These are phyloP conservation scores for Eupleurogrammus muticus DNA, from an alignment of 2,797 vertebrate species.

Conservation along the genomic window DNA sequence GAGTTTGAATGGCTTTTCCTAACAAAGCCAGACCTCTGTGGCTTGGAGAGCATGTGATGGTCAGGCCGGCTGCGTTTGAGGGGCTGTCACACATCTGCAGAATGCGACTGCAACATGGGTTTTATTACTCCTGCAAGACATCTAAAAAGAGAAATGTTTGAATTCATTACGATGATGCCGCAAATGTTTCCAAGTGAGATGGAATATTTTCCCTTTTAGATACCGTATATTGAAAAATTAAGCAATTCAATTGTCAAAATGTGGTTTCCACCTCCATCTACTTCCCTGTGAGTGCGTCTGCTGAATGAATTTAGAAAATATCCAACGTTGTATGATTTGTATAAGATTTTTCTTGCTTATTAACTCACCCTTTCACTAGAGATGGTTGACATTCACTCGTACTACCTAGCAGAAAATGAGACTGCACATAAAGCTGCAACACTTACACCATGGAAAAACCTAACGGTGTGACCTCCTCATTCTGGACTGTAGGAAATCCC, in stretches of 20 bases:
- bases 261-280: background rate
- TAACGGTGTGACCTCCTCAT: constrained; percentile 17
- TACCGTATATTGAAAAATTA: background rate
- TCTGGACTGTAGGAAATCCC: constrained; percentile 47
- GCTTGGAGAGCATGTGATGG: constrained; percentile 48
- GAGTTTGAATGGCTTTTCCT: constrained; percentile 37
- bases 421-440: constrained; percentile 6
- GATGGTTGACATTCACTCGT: background rate
- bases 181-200: constrained; percentile 10
- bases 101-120: constrained; percentile 30
- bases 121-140: constrained; percentile 32
- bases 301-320: background rate
- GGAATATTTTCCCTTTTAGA: background rate
- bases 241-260: background rate
- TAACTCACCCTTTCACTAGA: constrained; percentile 3
- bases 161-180: constrained; percentile 15
- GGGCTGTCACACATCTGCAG: constrained; percentile 44
- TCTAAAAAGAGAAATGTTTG: constrained; percentile 17
- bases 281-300: background rate
- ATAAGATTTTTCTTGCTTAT: background rate
- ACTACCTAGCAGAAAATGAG: no score
- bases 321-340: background rate
- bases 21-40: constrained; percentile 46
- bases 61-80: constrained; percentile 41
- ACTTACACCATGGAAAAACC: constrained; percentile 54